These are phyloP conservation scores for rat (Rattus norvegicus) DNA, from an alignment of 2,113 vertebrate genomes.

Conservation along the genomic window GRCr8 NC_086028.1:27639001-27639500, in stretches of 20 bases:
- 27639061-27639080: background rate
- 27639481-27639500: background rate
- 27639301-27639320: background rate
- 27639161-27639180: background rate
- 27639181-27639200: background rate
- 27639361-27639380: background rate
- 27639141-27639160: background rate
- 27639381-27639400: background rate
- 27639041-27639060: background rate
- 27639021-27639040: background rate
- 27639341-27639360: background rate
- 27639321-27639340: background rate
- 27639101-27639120: constrained; percentile 14
- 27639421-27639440: background rate
- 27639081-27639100: background rate
- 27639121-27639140: background rate
- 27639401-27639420: background rate
- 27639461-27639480: constrained; percentile 25
- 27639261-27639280: background rate
- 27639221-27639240: no score
- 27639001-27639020: background rate
- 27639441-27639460: background rate
- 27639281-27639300: background rate
- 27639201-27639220: background rate
- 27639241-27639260: background rate